A percentile compares a stretch with the other conserved stretches of the same genome.
Evolutionary conservation across 2,888 invertebrate genomes (phyloP).

Genomic region (Boloria selene): DNA sequence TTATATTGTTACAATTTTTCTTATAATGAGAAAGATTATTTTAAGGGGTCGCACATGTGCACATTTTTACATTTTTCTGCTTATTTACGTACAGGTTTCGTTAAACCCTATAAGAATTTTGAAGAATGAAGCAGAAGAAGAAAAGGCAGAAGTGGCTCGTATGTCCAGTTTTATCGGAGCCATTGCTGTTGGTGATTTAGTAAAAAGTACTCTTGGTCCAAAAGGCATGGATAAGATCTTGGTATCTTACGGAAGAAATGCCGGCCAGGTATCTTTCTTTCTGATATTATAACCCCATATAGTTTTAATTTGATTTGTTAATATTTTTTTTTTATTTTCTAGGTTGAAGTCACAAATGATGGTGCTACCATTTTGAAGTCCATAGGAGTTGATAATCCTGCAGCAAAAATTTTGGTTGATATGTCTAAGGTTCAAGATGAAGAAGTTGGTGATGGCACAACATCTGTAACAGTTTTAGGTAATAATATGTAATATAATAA

Average conservation of each 20-base stretch:
- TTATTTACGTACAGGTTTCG: constrained; percentile 84
- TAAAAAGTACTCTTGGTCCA: constrained; percentile 98
- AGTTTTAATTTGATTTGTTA: not conserved
- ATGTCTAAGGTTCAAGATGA: constrained; percentile 99
- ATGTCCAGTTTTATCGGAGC: constrained; percentile 99
- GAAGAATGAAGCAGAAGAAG: constrained; percentile 98
- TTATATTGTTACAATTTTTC: not conserved
- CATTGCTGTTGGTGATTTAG: constrained; percentile 98
- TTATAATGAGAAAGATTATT: not conserved
- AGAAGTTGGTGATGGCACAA: constrained; percentile 99
- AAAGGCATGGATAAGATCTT: constrained; percentile 99
- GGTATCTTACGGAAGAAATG: constrained; percentile 89
- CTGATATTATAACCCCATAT: not conserved
- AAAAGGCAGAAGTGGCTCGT: constrained; percentile 98
- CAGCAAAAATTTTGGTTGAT: constrained; percentile 99
- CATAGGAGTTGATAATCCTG: constrained; percentile 98
- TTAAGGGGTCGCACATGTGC: constrained; percentile 38
- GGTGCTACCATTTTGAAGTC: constrained; percentile 99
- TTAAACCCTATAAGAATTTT: constrained; percentile 97
- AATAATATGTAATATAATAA: no score
- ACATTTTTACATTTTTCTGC: constrained; percentile 32
- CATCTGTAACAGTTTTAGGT: constrained; percentile 97
- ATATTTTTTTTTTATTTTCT: constrained; percentile 40
- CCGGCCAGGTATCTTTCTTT: constrained; percentile 80
- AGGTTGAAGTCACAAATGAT: constrained; percentile 98